A percentile compares a stretch with the other conserved stretches of the same genome.
These are phyloP conservation scores for Pandion haliaetus DNA, from an alignment of 2,113 vertebrate species.

Conservation along the genomic window DNA sequence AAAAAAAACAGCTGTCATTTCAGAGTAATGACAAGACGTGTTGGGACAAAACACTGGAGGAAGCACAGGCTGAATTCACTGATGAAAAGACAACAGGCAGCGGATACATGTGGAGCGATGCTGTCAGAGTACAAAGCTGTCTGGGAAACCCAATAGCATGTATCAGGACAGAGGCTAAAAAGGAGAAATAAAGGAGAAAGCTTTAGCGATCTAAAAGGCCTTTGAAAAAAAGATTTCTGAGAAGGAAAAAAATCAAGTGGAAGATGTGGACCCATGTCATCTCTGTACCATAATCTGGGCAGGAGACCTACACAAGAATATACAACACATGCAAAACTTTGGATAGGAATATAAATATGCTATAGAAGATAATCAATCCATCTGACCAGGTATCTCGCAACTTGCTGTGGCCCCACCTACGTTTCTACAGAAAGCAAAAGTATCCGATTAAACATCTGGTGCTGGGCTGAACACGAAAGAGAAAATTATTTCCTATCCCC, in stretches of 20 bases:
- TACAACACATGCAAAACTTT: not conserved
- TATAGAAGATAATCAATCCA: not conserved
- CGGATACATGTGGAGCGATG: rapidly evolving
- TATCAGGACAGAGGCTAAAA: not conserved
- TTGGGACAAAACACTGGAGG: not conserved
- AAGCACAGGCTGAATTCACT: not conserved
- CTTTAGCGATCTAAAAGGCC: not conserved
- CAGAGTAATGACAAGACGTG: not conserved
- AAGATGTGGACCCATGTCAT: not conserved
- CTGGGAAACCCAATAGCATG: not conserved
- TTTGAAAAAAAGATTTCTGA: not conserved
- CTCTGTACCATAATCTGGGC: rapidly evolving
- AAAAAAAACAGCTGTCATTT: not conserved
- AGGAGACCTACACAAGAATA: not conserved
- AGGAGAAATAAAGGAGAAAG: not conserved
- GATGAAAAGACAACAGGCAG: not conserved
- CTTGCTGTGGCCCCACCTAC: not conserved
- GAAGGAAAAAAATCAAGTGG: not conserved
- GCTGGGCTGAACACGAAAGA: not conserved
- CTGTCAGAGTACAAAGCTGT: not conserved
- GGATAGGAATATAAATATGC: not conserved
- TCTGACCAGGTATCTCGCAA: not conserved
- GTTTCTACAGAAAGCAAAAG: not conserved
- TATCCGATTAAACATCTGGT: not conserved
- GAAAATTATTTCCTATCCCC: not conserved